Base-by-base conservation (phyloP, 2,888 invertebrate species). In the Leptinotarsa haldemani region DNA sequence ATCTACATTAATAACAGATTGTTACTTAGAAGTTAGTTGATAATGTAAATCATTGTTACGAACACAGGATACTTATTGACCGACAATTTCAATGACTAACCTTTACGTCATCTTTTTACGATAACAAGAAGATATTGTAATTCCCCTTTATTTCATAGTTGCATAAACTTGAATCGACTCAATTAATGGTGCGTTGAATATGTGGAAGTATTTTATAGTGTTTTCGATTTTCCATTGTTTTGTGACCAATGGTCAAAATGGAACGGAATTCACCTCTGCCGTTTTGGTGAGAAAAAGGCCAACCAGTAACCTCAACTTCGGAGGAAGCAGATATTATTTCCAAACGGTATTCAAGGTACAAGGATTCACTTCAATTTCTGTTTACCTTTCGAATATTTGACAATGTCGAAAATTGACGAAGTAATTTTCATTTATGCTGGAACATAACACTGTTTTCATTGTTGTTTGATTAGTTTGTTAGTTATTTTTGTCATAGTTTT, bases 191-290 rank as follows among this genome's bases (percentile, higher is more conserved):
- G 25, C 25, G 12, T 3, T 56, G 15, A 67, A 15, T 4, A 56
- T 68, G 68, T 68, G 16, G 68, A 68, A 46, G 5, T 16, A 18
- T 18, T 68, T 58, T 40, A 56, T 68, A 56, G 15, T 68, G 68
- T 22, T 68, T 40, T 56, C 58, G 56, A 46, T 46, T n/a, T 30
- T 13, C 46, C 20, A 18, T 15, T 56, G 46, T 50, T 4, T 25
- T 40, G 9, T 40, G 20, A 48, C 16, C 20, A 18, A 30, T 40
- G 53, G 68, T 56, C 56, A 68, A 46, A 56, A 68, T 56, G 68
- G 40, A 46, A 46, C 40, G 50, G 68, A 20, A 15, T 68, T 68
- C 68, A 68, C 56, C 16, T 68, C 68, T 2, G 56, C 56, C 15
- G 68, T 68, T 40, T 46, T 68, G 22, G 46, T 56, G 56, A 56